Evolutionary conservation across 2,888 invertebrate genomes (phyloP).

Genomic region (Seladonia tumulorum): DNA sequence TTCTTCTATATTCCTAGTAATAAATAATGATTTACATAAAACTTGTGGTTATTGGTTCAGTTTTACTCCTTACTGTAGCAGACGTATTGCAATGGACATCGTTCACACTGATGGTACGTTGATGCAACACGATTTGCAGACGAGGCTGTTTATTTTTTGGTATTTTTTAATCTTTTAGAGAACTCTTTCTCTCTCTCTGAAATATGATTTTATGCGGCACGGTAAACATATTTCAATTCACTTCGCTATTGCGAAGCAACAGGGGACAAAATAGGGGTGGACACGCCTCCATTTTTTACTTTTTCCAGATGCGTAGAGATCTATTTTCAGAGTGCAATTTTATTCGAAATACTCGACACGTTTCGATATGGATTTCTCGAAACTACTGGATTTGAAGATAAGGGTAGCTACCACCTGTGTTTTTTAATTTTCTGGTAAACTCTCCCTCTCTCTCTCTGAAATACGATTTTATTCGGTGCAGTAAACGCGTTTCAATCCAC

Average conservation of each 20-base stretch:
- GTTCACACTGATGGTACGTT: not conserved
- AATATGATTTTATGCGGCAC: not conserved
- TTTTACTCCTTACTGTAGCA: not conserved
- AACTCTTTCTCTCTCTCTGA: not conserved
- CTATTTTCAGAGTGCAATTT: too few relatives aligned
- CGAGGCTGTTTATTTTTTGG: too few relatives aligned
- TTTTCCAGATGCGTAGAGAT: not conserved
- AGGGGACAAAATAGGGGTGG: not conserved
- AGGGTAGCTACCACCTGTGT: not conserved
- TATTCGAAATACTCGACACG: too few relatives aligned
- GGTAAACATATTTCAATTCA: not conserved
- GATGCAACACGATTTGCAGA: too few relatives aligned
- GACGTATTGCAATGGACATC: not conserved
- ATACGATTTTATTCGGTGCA: too few relatives aligned
- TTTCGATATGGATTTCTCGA: not conserved
- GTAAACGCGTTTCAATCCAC: too few relatives aligned
- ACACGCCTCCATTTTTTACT: too few relatives aligned
- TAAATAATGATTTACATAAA: too few relatives aligned
- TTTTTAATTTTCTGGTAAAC: not conserved
- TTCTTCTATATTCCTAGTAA: too few relatives aligned
- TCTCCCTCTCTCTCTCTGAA: too few relatives aligned
- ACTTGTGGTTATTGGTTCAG: too few relatives aligned
- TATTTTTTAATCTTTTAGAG: not conserved
- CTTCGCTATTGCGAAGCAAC: not conserved
- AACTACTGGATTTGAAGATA: not conserved